Evolutionary conservation across 2,797 vertebrate species (phyloP), one percentile per base, ranked within the genome.

Genomic region (Intellagama lesueurii): DNA sequence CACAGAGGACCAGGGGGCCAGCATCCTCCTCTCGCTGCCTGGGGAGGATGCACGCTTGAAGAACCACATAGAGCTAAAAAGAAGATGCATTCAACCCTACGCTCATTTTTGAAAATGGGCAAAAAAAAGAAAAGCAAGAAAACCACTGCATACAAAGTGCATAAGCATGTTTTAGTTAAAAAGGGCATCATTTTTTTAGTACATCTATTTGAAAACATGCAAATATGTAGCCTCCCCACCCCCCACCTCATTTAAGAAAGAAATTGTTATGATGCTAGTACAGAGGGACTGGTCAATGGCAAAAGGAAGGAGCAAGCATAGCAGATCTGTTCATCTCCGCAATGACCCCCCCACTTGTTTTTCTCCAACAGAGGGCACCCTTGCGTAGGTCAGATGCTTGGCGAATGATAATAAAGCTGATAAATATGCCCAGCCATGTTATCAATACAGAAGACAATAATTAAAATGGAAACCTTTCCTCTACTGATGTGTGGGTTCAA

Each of bases 291-390:
- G 35, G 73, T 7, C 19, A 7, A 19, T 40, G 19, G n/a, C 17
- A 22, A 76, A 76, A 40, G 22, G 2, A 7, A 40, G 5, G 73
- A 76, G 22, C 35, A 44, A 44, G 24, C 40, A 22, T 22, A 26
- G 9, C 6, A 9, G 22, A 24, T 40, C 19, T 24, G 73, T 16
- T 24, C 5, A 35, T 24, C 70, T 72, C 5, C 32, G 5, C n/a
- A 32, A 32, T 16, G 12, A 16, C 11, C 0, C 52, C 52, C 52
- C 52, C 11, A 56, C 16, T 12, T 9, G 0, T 14, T 49, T 75
- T 14, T 44, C 19, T 60, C 89, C 89, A 26, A 72, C 3, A 66
- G 81, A 83, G 85, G 75, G 81, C 85, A 49, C 19, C 28, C 72
- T 7, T 26, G 22, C 60, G 40, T 32, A 87, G 26, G 7, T 35